Conservation (phyloP, 2,113 vertebrate genomes). For the Danionella cerebrum region DNA sequence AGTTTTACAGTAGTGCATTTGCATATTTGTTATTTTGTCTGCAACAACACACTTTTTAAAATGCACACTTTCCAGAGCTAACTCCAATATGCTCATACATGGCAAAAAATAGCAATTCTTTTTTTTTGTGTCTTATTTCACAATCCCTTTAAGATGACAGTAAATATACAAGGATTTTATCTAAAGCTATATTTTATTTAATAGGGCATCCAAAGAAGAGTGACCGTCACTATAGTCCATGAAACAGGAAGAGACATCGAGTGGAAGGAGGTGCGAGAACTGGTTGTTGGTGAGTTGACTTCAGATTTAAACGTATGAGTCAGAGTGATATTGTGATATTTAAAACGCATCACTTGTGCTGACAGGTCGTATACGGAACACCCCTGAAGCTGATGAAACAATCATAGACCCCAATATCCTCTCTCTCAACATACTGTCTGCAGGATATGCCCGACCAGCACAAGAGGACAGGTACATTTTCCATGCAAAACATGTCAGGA, state of each 20-base stretch:
- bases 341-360: not conserved
- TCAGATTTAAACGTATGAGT: not conserved
- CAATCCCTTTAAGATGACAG: not conserved
- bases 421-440: slow-evolving; percentile 90
- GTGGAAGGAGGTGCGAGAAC: slow-evolving; percentile 92
- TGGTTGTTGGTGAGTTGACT: slow-evolving; percentile 84
- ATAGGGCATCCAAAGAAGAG: slow-evolving; percentile 93
- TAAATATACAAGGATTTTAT: not conserved
- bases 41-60: no score
- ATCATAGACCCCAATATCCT: slow-evolving; percentile 92
- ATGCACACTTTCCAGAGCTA: no score
- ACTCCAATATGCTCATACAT: no score
- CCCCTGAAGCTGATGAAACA: slow-evolving; percentile 84
- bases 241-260: slow-evolving; percentile 82
- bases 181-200: not conserved
- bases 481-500: not conserved
- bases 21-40: no score
- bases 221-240: slow-evolving; percentile 87
- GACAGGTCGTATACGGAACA: slow-evolving; percentile 87
- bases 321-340: not conserved
- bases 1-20: no score
- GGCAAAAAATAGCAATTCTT: no score
- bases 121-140: no score
- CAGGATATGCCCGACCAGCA: slow-evolving; percentile 76
- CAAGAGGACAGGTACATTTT: slow-evolving; percentile 84